Percentiles rank a stretch among this genome's conserved stretches.
These are phyloP conservation scores for Leptatherina wallacei DNA, from an alignment of 2,797 vertebrate genomes.

Conservation along the genomic window DNA sequence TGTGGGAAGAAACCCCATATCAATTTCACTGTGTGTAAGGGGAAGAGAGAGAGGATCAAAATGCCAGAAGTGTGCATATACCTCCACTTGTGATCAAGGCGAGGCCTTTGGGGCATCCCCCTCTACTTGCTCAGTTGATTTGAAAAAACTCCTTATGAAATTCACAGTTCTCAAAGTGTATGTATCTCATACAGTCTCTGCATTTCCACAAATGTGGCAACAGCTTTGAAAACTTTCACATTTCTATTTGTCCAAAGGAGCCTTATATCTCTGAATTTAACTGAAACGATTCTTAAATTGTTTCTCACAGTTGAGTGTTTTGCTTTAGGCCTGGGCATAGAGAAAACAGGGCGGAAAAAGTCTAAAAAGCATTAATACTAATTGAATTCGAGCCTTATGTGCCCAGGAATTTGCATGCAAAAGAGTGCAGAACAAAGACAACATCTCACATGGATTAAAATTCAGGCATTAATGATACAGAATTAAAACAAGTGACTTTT, in stretches of 20 bases:
- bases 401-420: neutral
- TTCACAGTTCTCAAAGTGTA: slow-evolving; percentile 64
- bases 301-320: slow-evolving; percentile 40
- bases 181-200: slow-evolving; percentile 68
- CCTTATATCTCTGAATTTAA: slow-evolving; percentile 60
- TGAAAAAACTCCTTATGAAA: slow-evolving; percentile 71
- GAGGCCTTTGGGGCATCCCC: slow-evolving; percentile 75
- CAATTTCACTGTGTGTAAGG: slow-evolving; percentile 37
- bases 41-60: slow-evolving; percentile 56
- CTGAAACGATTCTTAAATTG: slow-evolving; percentile 38
- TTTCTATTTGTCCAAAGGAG: slow-evolving; percentile 60
- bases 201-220: slow-evolving; percentile 70
- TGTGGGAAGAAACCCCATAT: slow-evolving; percentile 67
- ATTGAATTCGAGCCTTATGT: slow-evolving; percentile 1
- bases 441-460: neutral
- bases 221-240: slow-evolving; percentile 69
- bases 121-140: slow-evolving; percentile 60
- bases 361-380: slow-evolving; percentile 25
- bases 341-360: slow-evolving; percentile 5
- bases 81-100: slow-evolving; percentile 73
- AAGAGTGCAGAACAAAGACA: neutral
- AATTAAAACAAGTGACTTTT: slow-evolving; percentile 7
- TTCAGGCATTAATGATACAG: neutral
- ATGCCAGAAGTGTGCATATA: slow-evolving; percentile 65
- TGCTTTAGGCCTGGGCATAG: slow-evolving; percentile 22